Conservation (phyloP, 37 sponge, comb jelly and placozoan genomes). For the Oscarella lobularis region DNA sequence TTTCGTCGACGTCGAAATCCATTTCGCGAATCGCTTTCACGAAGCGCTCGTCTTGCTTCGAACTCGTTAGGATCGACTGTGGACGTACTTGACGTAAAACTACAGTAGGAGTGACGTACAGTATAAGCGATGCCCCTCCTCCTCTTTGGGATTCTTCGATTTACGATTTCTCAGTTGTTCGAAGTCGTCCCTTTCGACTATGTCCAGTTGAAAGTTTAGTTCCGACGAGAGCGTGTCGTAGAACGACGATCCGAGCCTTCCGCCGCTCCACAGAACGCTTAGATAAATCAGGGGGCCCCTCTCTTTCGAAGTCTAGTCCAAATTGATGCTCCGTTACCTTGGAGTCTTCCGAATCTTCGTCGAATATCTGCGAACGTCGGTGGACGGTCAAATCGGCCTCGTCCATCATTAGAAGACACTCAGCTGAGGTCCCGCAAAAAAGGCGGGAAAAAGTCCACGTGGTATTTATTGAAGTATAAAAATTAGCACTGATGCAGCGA, state of each 20-base stretch:
- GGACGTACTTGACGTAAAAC: slow-evolving; percentile 62
- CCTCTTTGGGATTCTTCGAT: neutral
- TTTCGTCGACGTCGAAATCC: too few species aligned
- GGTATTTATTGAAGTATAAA: too few species aligned
- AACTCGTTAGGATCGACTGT: slow-evolving; percentile 41
- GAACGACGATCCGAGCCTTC: slow-evolving; percentile 53
- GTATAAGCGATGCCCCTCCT: too few species aligned
- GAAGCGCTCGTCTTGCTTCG: slow-evolving; percentile 59
- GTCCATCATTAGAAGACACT: too few species aligned
- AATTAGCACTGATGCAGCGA: neutral
- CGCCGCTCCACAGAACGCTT: slow-evolving; percentile 33
- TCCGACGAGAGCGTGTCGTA: slow-evolving; percentile 44
- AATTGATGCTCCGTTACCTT: neutral
- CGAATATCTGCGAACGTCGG: too few species aligned
- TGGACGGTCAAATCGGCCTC: too few species aligned
- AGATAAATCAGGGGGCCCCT: slow-evolving; percentile 29
- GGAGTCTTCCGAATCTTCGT: neutral
- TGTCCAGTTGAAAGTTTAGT: slow-evolving; percentile 44
- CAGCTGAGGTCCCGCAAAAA: too few species aligned
- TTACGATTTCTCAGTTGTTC: slow-evolving; percentile 46
- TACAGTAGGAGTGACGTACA: too few species aligned
- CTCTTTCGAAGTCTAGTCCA: too few species aligned
- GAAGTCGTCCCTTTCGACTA: slow-evolving; percentile 53
- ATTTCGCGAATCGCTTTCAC: too few species aligned
- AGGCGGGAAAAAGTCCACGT: too few species aligned